These are phyloP conservation scores for Eonycteris spelaea DNA, from an alignment of 2,113 vertebrate genomes.

Conservation along the genomic window DNA sequence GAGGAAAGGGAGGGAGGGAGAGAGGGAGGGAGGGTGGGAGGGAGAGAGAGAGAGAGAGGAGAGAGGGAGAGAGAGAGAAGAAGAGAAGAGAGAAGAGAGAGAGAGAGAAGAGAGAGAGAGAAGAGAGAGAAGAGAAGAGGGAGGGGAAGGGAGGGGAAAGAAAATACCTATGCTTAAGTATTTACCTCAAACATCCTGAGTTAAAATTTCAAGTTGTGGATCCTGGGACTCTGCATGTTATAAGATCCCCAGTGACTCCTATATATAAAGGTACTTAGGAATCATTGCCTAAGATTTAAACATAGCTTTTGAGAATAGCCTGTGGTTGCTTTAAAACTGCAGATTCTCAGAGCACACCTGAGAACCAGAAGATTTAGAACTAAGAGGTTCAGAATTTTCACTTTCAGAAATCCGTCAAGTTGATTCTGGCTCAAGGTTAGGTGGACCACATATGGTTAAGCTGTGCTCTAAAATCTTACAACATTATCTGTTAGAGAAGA, in stretches of 20 bases:
- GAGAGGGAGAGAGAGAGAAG: no score
- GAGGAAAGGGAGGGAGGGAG: no score
- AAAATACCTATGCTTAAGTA: neutral
- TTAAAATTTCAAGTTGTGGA: neutral
- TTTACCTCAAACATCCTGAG: neutral
- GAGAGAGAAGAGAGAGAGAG: no score
- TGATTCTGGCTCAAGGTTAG: neutral
- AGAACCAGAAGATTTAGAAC: neutral
- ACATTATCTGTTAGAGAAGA: neutral
- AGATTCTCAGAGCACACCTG: neutral
- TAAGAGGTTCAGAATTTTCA: neutral
- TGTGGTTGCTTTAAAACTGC: neutral
- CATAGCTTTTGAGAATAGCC: neutral
- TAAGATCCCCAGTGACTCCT: neutral
- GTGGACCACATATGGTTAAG: neutral
- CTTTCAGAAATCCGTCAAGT: neutral
- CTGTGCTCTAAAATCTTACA: neutral
- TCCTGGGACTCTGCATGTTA: neutral
- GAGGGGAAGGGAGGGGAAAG: no score
- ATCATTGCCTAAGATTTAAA: neutral
- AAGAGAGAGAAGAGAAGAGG: no score
- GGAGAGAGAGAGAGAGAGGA: no score
- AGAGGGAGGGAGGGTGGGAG: no score
- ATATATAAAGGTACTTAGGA: neutral
- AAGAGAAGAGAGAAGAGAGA: no score